Evolutionary conservation across 2,888 invertebrate species (phyloP).

Genomic region (Eupithecia subfuscata): DNA sequence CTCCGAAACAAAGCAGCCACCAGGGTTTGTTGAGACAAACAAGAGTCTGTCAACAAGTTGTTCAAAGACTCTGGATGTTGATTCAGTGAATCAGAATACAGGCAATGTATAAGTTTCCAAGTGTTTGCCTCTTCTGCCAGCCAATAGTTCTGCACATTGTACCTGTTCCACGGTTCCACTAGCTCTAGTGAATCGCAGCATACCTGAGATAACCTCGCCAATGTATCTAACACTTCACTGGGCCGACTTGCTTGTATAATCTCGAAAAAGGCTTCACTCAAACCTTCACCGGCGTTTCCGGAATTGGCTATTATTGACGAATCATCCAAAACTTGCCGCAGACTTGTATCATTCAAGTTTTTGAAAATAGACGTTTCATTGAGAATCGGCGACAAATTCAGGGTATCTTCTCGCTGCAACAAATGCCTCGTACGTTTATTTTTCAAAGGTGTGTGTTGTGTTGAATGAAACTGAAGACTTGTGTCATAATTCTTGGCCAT

Average conservation of each 20-base stretch:
- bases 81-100: constrained; percentile 91
- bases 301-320: constrained; percentile 67
- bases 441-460: constrained; percentile 69
- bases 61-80: constrained; percentile 83
- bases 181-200: constrained; percentile 85
- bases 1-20: constrained; percentile 73
- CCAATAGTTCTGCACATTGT: constrained; percentile 81
- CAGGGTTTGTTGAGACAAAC: constrained; percentile 71
- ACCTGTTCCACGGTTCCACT: constrained; percentile 79
- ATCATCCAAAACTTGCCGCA: constrained; percentile 75
- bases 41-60: constrained; percentile 70
- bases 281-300: constrained; percentile 65
- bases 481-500: constrained; percentile 59
- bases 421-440: constrained; percentile 67
- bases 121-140: constrained; percentile 93
- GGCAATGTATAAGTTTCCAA: constrained; percentile 92
- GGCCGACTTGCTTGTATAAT: constrained; percentile 74
- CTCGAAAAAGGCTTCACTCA: constrained; percentile 78
- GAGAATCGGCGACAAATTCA: constrained; percentile 76
- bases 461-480: constrained; percentile 66
- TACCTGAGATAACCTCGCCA: constrained; percentile 85
- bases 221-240: constrained; percentile 84
- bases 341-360: constrained; percentile 76
- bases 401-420: constrained; percentile 71
- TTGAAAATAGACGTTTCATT: constrained; percentile 78